These are phyloP conservation scores for Oncorhynchus masou DNA, from an alignment of 2,113 vertebrate genomes.

Conservation along the genomic window DNA sequence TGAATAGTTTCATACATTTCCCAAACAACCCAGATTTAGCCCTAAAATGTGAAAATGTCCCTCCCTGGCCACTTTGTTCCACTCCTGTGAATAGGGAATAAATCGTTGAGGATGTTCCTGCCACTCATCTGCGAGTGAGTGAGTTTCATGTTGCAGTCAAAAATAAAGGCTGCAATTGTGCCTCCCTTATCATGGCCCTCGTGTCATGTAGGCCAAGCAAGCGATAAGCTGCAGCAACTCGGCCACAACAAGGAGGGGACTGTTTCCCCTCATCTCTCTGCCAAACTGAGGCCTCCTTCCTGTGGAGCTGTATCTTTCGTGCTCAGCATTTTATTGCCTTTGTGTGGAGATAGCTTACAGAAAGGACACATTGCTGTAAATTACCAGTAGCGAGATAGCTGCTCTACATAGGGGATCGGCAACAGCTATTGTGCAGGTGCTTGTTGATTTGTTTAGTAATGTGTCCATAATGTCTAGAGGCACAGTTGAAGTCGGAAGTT, in stretches of 20 bases:
- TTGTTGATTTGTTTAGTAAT: not conserved
- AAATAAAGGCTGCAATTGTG: constrained; percentile 55
- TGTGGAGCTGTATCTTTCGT: constrained; percentile 1
- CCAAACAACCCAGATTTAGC: not conserved
- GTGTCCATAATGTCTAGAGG: not conserved
- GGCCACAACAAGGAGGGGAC: constrained; percentile 44
- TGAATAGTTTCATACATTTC: not conserved
- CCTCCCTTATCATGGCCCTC: constrained; percentile 40
- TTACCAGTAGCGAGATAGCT: not conserved
- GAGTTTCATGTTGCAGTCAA: constrained; percentile 46
- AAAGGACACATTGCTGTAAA: not conserved
- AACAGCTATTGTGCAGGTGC: not conserved
- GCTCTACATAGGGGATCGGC: not conserved
- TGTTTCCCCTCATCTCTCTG: constrained; percentile 34
- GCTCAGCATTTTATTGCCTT: constrained; percentile 23
- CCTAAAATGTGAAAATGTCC: not conserved
- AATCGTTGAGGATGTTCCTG: constrained; percentile 53
- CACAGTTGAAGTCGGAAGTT: no score
- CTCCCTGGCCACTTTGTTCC: not conserved
- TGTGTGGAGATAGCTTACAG: constrained; percentile 4
- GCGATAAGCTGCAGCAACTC: constrained; percentile 47
- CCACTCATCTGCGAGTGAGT: constrained; percentile 44
- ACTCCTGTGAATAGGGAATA: not conserved
- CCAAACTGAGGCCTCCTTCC: constrained; percentile 11
- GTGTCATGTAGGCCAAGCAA: constrained; percentile 44